Evolutionary conservation across 2,113 vertebrate species (phyloP), one percentile per base, ranked within the genome.

Genomic region (Calyptomena viridis): DNA sequence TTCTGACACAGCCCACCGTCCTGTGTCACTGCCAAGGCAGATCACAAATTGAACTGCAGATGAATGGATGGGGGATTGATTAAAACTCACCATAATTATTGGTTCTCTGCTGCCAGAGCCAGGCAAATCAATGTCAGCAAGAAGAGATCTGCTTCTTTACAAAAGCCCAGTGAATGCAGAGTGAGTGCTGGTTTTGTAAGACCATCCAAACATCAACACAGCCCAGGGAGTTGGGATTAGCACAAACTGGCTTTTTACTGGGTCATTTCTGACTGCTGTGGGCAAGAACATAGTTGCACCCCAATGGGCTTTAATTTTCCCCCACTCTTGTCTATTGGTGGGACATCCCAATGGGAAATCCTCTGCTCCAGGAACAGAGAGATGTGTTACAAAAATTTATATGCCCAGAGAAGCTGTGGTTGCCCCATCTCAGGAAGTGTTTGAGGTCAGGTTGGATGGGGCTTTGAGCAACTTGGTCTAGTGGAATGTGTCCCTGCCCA

Each of bases 21-120:
- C 89, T 44, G 79, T 89, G 91, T 97, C 96, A 92, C 87, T 87
- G 85, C 83, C 47, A 58, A 96, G 95, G 95, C 82, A 95, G 91
- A 90, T 94, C 12, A 3, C 93, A 97, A 95, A 98, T 90, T 96
- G 97, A 97, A 93, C 56, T 46, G 94, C 91, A 68, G 91, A 95
- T 96, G 83, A 97, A 97, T 93, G 97, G 97, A 97, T 92, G 93
- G 30, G 75, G 90, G 53, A 97, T 98, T 97, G 97, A 98, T 98
- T 98, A 97, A 97, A 97, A 95, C 95, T 97, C 96, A 89, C 85
- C 18, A 15, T 97, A 97, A 97, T 98, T 97, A 98, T 94, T 90
- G 94, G 93, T 85, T 95, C 89, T 95, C 31, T 68, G 92, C 89
- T 87, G 94, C 87, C 84, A n/a, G 3, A 78, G 92, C 92, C 96